Base-by-base conservation (phyloP, 2,888 invertebrate genomes). In the Hyposoter dolosus region DNA sequence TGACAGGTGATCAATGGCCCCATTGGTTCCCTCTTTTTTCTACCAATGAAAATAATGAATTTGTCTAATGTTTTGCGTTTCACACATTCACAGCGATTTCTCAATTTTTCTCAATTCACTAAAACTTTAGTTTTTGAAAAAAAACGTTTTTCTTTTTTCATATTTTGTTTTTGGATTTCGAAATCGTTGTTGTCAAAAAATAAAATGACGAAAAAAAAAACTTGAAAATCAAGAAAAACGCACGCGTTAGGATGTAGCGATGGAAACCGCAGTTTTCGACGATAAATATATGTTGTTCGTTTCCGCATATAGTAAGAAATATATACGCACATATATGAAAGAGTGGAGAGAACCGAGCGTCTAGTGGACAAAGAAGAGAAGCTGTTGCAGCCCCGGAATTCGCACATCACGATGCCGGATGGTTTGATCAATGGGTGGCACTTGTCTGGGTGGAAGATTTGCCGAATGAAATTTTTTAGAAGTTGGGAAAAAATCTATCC, bases 391-490 rank as follows among this genome's bases (percentile, higher is more conserved):
- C 82, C 56, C 83, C 84, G 80, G 63, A 68, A 35, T 83, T 77
- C 81, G 79, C 68, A 47, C 68, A 75, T 79, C 83, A 74, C 82
- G 60, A 35, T 66, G 84, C 72, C 88, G 85, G 85, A 87, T 88
- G 88, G 85, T 77, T 82, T 78, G 82, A 89, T 91, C 80, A 87
- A 86, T 88, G 86, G 84, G 82, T 84, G 82, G 66, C 76, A 79
- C 87, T 85, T 88, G 89, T 87, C 88, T 83, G 74, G 68, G 80
- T 79, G 76, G 75, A 86, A 88, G 86, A 68, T 83, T 56, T 50
- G 82, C 82, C 78, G 85, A 88, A 86, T 88, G 72, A 88, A 82
- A 79, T 75, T 88, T 87, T 75, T 45, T 63, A 78, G 63, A 28
- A 83, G 66, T 75, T 78, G 28, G 60, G 28, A 60, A 60, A 43